Base-by-base conservation (phyloP, 2,797 vertebrate genomes). In the Florisuga fusca region DNA sequence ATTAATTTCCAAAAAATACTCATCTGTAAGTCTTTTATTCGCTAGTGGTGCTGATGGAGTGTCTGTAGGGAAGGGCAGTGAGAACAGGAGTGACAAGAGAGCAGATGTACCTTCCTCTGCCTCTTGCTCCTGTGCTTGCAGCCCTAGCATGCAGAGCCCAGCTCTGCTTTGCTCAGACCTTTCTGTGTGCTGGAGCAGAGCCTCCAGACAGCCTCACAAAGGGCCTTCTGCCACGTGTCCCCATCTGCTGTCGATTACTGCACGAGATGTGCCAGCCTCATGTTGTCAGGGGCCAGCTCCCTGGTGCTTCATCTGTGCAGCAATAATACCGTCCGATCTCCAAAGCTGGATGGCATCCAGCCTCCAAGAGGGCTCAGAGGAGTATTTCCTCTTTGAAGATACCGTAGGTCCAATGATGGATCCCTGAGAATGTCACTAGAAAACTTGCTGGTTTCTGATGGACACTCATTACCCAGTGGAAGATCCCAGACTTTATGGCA, bases 1-100 rank as follows among this genome's bases (percentile, higher is more conserved):
- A 33, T 6, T 64, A 51, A 27, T 51, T 78, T 72, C 43, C 15
- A 46, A 45, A 57, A 93, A 86, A 72, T 15, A 45, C 14, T 11
- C 11, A 31, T 68, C 67, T 78, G 38, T 19, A 59, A 48, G 7
- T 33, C 45, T 34, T 18, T 6, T 36, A 10, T 55, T 84, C 18
- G 15, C 27, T 53, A 8, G 19, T 13, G n/a, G 41, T 3, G 3
- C n/a, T 63, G 38, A 7, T 1, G 6, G 34, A 36, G 20, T 61
- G 15, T 48, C 25, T n/a, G 7, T 8, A 54, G 33, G 41, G 36
- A 87, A 27, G 62, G n/a, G 23, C 1, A 1, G 20, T 20, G 55
- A 0, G 1, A 86, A 79, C 8, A 10, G 66, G 25, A 66, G n/a
- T 0, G 0, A 64, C 25, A 46, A 0, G 2, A 68, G 59, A 59